Evolutionary conservation across 2,113 vertebrate genomes (phyloP).

Genomic region (Mungos mungo): DNA sequence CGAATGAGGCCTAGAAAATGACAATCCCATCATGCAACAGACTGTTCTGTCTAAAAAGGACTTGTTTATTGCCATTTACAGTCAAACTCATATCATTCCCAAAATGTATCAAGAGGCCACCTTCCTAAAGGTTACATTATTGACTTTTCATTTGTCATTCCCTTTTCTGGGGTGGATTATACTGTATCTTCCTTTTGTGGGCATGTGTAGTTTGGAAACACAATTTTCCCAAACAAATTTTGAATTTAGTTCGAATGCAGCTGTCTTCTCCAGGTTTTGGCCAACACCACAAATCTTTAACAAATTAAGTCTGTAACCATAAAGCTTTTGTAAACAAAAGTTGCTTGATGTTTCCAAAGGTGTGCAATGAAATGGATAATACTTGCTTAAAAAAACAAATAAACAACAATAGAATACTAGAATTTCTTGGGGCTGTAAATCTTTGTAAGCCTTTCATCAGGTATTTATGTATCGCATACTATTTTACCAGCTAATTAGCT

Average conservation of each 20-base stretch:
- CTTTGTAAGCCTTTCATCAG: background rate
- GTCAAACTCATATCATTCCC: slow-evolving; percentile 1
- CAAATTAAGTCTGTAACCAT: background rate
- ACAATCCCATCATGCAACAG: slow-evolving; percentile 68
- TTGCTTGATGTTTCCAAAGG: background rate
- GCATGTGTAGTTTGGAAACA: slow-evolving; percentile 7
- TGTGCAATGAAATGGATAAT: background rate
- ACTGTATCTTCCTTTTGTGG: slow-evolving; percentile 21
- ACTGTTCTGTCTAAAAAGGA: slow-evolving; percentile 12
- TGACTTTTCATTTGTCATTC: slow-evolving; percentile 50
- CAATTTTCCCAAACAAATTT: slow-evolving; percentile 40
- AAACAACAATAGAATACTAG: background rate
- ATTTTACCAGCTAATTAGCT: background rate
- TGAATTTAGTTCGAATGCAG: background rate
- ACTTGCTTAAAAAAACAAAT: background rate
- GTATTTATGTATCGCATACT: background rate
- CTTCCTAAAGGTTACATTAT: slow-evolving; percentile 26
- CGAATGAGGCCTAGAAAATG: slow-evolving; percentile 93
- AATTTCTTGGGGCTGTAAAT: background rate
- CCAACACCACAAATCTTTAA: background rate
- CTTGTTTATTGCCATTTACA: slow-evolving; percentile 60
- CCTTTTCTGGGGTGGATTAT: background rate
- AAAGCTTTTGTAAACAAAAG: background rate
- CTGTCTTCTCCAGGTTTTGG: background rate
- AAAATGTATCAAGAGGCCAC: background rate